Evolutionary conservation across 2,888 invertebrate species (phyloP), one percentile per base, ranked within the genome.

Genomic region (Camponotus fellah): DNA sequence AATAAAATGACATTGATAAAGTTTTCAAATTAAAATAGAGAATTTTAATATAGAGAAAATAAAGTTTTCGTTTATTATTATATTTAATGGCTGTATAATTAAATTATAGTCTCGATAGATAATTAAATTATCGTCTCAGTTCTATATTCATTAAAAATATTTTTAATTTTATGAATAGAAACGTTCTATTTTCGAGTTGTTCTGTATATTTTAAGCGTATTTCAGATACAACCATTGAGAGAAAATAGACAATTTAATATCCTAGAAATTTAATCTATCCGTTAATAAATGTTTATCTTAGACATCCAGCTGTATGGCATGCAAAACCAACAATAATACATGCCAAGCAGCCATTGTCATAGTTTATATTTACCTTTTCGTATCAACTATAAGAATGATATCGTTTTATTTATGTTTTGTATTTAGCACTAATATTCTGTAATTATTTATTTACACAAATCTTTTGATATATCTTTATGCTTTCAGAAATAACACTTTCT

Each of bases 391-490:
- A 56, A 14, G 34, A 79, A 58, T 56, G 58, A 68, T 60, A 58
- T 12, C 17, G 21, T 34, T 8, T 79, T 34, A 71, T 79, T 79
- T 71, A 58, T 46, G 34, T 34, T 17, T n/a, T 34, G 34, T 34
- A 60, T 76, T 69, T 69, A 64, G 2, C 40, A 26, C 17, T 69
- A 69, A 79, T 79, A 69, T 60, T 60, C 32, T 32, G 71, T 60
- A 69, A 69, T 79, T 69, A 69, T 60, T 34, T 77, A 66, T 26
- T 56, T 76, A 53, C 32, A 26, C 53, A 2, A 53, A 17, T 14
- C 12, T 26, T 66, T 26, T 4, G 3, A 6, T 9, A 10, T 65
- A 26, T 76, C 76, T 40, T 40, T 4, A 53, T 53, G 10, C 37
- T 56, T 56, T 3, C 26, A 12, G 3, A 26, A 17, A 62, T 53